Percentiles rank a stretch among this genome's conserved stretches.
These are phyloP conservation scores for Puntigrus tetrazona DNA, from an alignment of 2,113 vertebrate species.

Conservation along the genomic window DNA sequence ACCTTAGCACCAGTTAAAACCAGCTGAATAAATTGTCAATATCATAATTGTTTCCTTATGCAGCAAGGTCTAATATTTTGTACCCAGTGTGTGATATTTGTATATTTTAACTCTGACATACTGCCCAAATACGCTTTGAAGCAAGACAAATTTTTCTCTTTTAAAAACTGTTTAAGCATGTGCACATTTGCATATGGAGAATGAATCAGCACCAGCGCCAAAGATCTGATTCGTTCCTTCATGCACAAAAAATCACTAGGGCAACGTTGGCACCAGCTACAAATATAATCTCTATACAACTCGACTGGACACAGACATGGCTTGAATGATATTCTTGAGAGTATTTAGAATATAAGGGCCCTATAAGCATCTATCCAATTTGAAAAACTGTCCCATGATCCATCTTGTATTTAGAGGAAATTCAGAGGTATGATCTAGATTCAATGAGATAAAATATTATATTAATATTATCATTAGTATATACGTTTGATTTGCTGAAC, in stretches of 20 bases:
- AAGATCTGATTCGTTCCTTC: slow-evolving; percentile 51
- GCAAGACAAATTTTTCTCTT: not conserved
- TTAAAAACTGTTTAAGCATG: slow-evolving; percentile 12
- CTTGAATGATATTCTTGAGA: not conserved
- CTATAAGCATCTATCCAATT: too few relatives aligned
- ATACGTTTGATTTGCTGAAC: not conserved
- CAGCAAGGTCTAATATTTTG: too few relatives aligned
- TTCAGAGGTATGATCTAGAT: too few relatives aligned
- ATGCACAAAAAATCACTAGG: slow-evolving; percentile 72
- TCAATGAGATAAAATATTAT: too few relatives aligned
- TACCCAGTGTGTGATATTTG: too few relatives aligned
- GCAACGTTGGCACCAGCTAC: slow-evolving; percentile 66
- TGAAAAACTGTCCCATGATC: too few relatives aligned
- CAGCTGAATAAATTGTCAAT: too few relatives aligned
- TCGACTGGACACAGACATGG: slow-evolving; percentile 15
- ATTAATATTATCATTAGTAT: not conserved
- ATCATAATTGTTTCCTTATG: too few relatives aligned
- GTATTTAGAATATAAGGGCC: not conserved
- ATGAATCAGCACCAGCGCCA: slow-evolving; percentile 31
- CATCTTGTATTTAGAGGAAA: too few relatives aligned
- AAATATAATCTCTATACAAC: slow-evolving; percentile 39
- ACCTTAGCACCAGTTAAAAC: too few relatives aligned
- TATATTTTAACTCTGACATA: too few relatives aligned
- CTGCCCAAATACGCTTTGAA: not conserved
- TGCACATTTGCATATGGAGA: slow-evolving; percentile 29